Conservation (phyloP, 2,797 vertebrate species). For the Percopsis omiscomaycus region DNA sequence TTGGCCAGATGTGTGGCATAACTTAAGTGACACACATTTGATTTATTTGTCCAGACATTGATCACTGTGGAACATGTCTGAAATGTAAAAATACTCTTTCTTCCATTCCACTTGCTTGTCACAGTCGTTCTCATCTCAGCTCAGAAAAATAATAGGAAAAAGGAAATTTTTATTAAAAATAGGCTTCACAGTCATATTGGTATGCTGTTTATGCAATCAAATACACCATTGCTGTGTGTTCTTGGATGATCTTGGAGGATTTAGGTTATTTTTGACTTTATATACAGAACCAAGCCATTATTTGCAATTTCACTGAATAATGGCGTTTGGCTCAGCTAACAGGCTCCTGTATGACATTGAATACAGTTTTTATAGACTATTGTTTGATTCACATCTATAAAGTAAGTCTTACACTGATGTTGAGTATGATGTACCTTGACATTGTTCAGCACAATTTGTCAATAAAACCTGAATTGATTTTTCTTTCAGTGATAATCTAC, state of each 20-base stretch:
- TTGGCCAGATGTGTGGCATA: constrained; percentile 32
- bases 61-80: constrained; percentile 23
- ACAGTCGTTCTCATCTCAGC: constrained; percentile 3
- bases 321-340: constrained; percentile 6
- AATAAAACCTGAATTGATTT: constrained; percentile 10
- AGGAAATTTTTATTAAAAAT: constrained; percentile 6
- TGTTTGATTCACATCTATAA: background rate
- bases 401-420: background rate
- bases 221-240: constrained; percentile 23
- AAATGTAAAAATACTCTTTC: constrained; percentile 19
- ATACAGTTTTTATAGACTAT: constrained; percentile 12
- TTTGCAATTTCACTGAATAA: constrained; percentile 4
- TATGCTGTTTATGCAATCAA: constrained; percentile 23
- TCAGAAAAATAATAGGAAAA: background rate
- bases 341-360: constrained; percentile 23
- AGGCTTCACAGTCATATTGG: constrained; percentile 2
- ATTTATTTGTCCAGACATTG: constrained; percentile 27
- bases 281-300: constrained; percentile 42
- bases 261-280: constrained; percentile 24
- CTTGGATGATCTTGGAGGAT: constrained; percentile 20
- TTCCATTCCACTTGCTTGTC: constrained; percentile 6
- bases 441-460: constrained; percentile 13
- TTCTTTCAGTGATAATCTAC: background rate
- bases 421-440: background rate
- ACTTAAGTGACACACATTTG: constrained; percentile 33